Conservation (phyloP, 1,140 invertebrate genomes). For the Bombus terrestris region DNA sequence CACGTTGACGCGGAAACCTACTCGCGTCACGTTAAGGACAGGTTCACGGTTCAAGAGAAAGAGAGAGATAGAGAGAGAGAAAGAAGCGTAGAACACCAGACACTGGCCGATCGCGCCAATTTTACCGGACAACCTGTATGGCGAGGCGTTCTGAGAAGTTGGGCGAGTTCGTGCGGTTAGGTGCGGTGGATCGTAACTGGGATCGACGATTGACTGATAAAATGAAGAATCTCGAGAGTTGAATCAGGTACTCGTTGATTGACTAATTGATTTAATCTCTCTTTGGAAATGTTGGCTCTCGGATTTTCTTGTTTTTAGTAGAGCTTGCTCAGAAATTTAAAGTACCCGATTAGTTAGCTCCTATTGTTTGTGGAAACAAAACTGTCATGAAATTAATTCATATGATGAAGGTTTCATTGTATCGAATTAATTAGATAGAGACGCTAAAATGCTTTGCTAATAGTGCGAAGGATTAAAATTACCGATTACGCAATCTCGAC, state of each 20-base stretch:
- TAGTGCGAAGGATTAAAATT: neutral
- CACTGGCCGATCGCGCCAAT: neutral
- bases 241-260: no score
- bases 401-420: no score
- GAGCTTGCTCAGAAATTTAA: no score
- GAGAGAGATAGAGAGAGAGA: neutral
- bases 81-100: neutral
- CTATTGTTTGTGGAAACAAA: no score
- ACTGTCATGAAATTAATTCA: no score
- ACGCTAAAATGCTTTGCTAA: neutral
- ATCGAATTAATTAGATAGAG: neutral
- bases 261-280: no score
- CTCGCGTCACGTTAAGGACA: conserved; percentile 42
- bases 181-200: neutral
- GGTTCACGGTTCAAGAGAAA: conserved; percentile 15
- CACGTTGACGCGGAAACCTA: conserved; percentile 57
- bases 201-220: neutral
- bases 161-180: neutral
- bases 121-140: neutral
- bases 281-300: no score
- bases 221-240: neutral
- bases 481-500: neutral
- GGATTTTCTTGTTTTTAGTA: no score
- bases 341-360: no score
- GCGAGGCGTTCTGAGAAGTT: neutral